A percentile compares a stretch with the other conserved stretches of the same genome.
Evolutionary conservation across 2,797 vertebrate genomes (phyloP).

Genomic region (Gymnoscopelus braueri): DNA sequence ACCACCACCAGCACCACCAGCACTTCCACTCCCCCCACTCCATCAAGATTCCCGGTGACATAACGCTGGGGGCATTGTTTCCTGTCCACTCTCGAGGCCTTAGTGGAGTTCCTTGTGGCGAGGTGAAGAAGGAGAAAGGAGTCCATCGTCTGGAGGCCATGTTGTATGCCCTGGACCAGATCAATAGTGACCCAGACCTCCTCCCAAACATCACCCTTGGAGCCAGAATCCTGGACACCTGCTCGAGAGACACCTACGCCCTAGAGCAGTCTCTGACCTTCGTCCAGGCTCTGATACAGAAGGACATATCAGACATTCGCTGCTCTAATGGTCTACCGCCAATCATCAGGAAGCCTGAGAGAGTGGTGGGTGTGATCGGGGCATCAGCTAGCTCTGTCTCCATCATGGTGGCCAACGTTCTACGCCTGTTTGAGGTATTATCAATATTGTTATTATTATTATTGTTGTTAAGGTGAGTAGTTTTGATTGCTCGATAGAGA

Average conservation of each 20-base stretch:
- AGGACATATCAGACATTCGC: conserved; percentile 81
- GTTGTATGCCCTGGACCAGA: conserved; percentile 90
- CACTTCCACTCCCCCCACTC: conserved; percentile 82
- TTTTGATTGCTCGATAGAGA: too few species aligned
- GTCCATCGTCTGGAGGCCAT: conserved; percentile 93
- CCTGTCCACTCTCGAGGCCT: conserved; percentile 88
- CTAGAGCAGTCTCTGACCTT: conserved; percentile 92
- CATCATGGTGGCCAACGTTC: conserved; percentile 94
- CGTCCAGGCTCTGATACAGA: conserved; percentile 88
- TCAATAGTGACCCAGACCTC: conserved; percentile 85
- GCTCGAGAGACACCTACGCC: conserved; percentile 95
- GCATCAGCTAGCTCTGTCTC: conserved; percentile 92
- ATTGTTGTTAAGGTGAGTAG: too few species aligned
- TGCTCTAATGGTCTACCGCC: conserved; percentile 85
- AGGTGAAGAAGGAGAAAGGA: conserved; percentile 90
- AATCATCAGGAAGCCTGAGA: conserved; percentile 83
- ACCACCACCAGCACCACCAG: conserved; percentile 60
- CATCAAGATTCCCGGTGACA: conserved; percentile 87
- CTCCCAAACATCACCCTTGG: conserved; percentile 90
- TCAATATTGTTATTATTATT: too few species aligned
- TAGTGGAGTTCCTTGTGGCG: conserved; percentile 84
- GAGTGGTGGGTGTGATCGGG: conserved; percentile 89
- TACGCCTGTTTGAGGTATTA: conserved; percentile 87
- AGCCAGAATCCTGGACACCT: conserved; percentile 93
- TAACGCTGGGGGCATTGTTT: conserved; percentile 90